Evolutionary conservation across 2,888 invertebrate genomes (phyloP).

Genomic region (Lomographa bimaculata): DNA sequence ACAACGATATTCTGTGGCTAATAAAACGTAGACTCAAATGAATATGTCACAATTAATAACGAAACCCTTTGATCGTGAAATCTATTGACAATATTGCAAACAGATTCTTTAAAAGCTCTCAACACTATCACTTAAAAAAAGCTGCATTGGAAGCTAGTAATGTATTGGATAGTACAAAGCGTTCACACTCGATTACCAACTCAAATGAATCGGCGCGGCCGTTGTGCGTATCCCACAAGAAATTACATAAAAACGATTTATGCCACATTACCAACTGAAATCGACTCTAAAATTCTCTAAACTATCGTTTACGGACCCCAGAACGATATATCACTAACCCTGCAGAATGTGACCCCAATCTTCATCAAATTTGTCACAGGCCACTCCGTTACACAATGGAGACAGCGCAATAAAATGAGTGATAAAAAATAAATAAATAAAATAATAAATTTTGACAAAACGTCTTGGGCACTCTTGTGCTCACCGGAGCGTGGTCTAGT

Average conservation of each 20-base stretch:
- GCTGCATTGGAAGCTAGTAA: conserved; percentile 20
- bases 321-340: conserved; percentile 72
- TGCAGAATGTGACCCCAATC: conserved; percentile 68
- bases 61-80: conserved; percentile 3
- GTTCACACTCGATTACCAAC: conserved; percentile 61
- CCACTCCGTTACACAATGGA: conserved; percentile 75
- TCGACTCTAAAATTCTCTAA: conserved; percentile 76
- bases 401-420: conserved; percentile 66
- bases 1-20: too few relatives aligned
- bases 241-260: conserved; percentile 66
- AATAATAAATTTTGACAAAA: conserved; percentile 83
- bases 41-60: too few relatives aligned
- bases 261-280: conserved; percentile 71
- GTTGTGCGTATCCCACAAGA: conserved; percentile 60
- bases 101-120: conserved; percentile 16
- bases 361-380: conserved; percentile 83
- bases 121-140: conserved; percentile 16
- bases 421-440: conserved; percentile 81
- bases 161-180: conserved; percentile 44
- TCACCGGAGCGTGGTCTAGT: conserved; percentile 72
- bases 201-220: conserved; percentile 50
- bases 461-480: conserved; percentile 80
- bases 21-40: too few relatives aligned
- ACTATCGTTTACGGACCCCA: conserved; percentile 70
- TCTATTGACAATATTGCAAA: conserved; percentile 22